Conservation (phyloP, 2,113 vertebrate genomes). For the Burhinus oedicnemus region DNA sequence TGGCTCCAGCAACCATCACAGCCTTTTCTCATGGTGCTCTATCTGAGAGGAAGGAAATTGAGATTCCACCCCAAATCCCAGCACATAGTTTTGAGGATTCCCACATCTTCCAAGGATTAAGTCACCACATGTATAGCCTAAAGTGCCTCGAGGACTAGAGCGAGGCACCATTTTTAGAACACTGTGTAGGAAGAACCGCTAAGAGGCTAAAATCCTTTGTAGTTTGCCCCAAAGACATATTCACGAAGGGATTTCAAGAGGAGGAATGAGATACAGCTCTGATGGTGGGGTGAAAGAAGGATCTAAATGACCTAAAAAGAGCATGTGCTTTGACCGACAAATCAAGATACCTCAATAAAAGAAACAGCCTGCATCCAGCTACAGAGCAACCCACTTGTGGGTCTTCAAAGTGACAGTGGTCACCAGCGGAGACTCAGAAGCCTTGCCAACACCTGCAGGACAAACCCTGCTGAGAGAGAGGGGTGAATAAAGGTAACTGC, state of each 20-base stretch:
- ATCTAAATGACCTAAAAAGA: background rate
- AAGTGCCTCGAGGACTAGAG: background rate
- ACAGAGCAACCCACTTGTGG: background rate
- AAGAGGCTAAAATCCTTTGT: background rate
- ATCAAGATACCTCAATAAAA: background rate
- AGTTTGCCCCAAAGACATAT: background rate
- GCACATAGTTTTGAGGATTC: slow-evolving; percentile 44
- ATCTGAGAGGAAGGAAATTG: slow-evolving; percentile 56
- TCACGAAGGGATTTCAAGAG: background rate
- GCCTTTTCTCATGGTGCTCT: slow-evolving; percentile 28
- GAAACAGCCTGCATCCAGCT: background rate
- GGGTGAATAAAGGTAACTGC: background rate
- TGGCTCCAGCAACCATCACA: background rate
- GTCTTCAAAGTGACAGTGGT: background rate
- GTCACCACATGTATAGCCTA: slow-evolving; percentile 13
- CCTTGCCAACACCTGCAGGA: rapidly evolving
- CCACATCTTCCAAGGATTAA: slow-evolving; percentile 53
- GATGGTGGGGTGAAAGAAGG: background rate
- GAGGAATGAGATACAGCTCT: background rate
- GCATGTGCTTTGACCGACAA: background rate
- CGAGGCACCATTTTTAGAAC: background rate
- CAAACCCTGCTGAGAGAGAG: background rate
- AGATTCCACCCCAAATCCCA: slow-evolving; percentile 64
- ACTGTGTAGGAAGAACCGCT: background rate
- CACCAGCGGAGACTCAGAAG: rapidly evolving